A percentile compares a stretch with the other conserved stretches of the same genome.
These are phyloP conservation scores for Argyrosomus japonicus DNA, from an alignment of 2,113 vertebrate genomes.

Conservation along the genomic window DNA sequence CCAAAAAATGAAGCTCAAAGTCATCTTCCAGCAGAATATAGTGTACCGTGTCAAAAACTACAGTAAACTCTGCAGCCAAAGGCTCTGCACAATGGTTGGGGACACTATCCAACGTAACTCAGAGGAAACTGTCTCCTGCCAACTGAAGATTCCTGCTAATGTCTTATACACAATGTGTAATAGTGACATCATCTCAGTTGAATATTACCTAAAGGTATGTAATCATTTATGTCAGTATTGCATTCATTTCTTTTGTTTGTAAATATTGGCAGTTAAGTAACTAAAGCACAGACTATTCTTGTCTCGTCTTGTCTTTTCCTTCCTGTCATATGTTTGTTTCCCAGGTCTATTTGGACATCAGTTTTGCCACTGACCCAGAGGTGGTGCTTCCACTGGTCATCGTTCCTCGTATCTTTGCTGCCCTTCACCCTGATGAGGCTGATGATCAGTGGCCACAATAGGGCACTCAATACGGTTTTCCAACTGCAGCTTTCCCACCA, in stretches of 20 bases:
- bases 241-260: neutral
- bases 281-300: too few relatives aligned
- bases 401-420: constrained; percentile 19
- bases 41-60: constrained; percentile 60
- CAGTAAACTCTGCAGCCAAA: fast-evolving
- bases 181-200: constrained; percentile 72
- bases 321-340: neutral
- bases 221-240: too few relatives aligned
- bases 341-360: constrained; percentile 81
- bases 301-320: too few relatives aligned
- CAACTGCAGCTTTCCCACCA: too few relatives aligned
- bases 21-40: constrained; percentile 58
- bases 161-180: constrained; percentile 40
- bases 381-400: constrained; percentile 74
- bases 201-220: constrained; percentile 74
- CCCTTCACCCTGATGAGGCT: too few relatives aligned
- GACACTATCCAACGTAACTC: constrained; percentile 43
- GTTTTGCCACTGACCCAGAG: constrained; percentile 68
- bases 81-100: constrained; percentile 58
- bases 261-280: too few relatives aligned
- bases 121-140: constrained; percentile 48
- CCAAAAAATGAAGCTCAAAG: constrained; percentile 68
- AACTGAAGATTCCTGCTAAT: constrained; percentile 63
- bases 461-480: neutral
- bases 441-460: neutral